Evolutionary conservation across 2,113 vertebrate species (phyloP).

Genomic region (Mustela nigripes): DNA sequence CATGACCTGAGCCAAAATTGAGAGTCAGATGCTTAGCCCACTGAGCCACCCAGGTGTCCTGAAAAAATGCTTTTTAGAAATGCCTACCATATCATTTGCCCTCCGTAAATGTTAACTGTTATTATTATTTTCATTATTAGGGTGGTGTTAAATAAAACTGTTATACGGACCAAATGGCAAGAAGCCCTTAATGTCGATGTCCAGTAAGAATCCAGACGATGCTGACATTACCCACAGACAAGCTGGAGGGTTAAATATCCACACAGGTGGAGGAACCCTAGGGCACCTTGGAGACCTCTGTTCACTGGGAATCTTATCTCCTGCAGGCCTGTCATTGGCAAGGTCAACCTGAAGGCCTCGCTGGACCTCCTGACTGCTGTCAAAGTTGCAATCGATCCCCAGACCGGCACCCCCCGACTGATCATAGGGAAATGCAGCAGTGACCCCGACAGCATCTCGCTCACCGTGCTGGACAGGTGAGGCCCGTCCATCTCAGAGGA

Average conservation of each 20-base stretch:
- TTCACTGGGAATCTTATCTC: not conserved
- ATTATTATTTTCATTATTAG: not conserved
- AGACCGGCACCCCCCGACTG: accelerated
- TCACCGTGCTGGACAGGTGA: not conserved
- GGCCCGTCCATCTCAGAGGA: not conserved
- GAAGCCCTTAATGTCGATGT: not conserved
- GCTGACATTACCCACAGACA: not conserved
- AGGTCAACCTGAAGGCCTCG: accelerated
- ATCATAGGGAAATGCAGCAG: accelerated
- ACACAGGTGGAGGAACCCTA: not conserved
- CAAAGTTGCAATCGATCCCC: accelerated
- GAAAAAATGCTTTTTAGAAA: not conserved
- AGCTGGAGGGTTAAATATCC: not conserved
- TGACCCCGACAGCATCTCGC: not conserved
- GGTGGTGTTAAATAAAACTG: not conserved
- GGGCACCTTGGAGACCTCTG: not conserved
- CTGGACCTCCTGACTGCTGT: accelerated
- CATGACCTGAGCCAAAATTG: not conserved
- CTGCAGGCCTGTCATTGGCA: accelerated
- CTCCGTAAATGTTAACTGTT: not conserved
- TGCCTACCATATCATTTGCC: not conserved
- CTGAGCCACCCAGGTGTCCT: not conserved
- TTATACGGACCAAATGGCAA: not conserved
- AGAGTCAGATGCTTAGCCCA: not conserved
- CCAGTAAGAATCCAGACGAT: not conserved